Evolutionary conservation across 2,888 invertebrate species (phyloP).

Genomic region (Ornithoptera alexandrae): DNA sequence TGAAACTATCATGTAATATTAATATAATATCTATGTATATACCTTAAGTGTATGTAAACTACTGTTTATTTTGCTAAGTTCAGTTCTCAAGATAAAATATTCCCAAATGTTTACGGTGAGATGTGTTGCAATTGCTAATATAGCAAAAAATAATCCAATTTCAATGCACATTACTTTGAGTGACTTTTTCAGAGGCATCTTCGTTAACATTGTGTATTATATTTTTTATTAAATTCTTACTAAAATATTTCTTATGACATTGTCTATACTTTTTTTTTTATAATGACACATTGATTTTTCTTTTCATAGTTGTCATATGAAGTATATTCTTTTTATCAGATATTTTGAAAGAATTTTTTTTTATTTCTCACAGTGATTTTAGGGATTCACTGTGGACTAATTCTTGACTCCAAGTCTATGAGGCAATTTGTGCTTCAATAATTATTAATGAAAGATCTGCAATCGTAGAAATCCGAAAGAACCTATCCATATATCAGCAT

Average conservation of each 20-base stretch:
- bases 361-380: no score
- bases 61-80: constrained; percentile 53
- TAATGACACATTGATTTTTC: neutral
- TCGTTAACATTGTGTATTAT: constrained; percentile 17
- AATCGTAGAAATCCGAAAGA: no score
- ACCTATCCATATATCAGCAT: no score
- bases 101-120: constrained; percentile 60
- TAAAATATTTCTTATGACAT: constrained; percentile 9
- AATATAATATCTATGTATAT: constrained; percentile 20
- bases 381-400: no score
- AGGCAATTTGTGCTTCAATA: no score
- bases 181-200: constrained; percentile 47
- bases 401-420: no score
- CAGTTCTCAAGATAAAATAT: constrained; percentile 50
- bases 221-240: neutral
- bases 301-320: neutral
- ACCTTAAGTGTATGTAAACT: constrained; percentile 58
- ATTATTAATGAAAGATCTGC: no score
- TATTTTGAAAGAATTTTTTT: no score
- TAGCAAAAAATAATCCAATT: constrained; percentile 48
- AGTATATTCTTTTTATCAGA: neutral
- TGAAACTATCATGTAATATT: neutral
- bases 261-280: neutral
- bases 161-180: constrained; percentile 47
- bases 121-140: constrained; percentile 54